A percentile compares a stretch with the other conserved stretches of the same genome.
Conservation (phyloP, 2,888 invertebrate species). For the Lamproptera curius region DNA sequence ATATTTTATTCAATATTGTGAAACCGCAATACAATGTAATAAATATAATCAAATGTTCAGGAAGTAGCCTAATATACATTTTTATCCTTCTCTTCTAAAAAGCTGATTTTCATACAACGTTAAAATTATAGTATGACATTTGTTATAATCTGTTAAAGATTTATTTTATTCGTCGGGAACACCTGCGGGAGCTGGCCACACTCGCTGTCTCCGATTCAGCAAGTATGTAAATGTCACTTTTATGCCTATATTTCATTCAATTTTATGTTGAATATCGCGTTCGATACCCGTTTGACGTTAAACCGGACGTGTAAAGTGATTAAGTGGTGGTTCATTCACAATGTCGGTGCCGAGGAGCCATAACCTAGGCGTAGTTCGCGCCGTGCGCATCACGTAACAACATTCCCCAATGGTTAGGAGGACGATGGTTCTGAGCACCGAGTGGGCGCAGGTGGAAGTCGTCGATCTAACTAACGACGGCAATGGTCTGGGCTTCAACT, state of each 20-base stretch:
- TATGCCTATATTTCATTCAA: constrained; percentile 47
- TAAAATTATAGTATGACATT: no score
- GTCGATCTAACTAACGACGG: constrained; percentile 99
- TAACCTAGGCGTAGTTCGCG: constrained; percentile 58
- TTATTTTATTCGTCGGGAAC: constrained; percentile 49
- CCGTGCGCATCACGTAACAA: constrained; percentile 64
- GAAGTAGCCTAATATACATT: no score
- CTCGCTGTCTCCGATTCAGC: constrained; percentile 71
- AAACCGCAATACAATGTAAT: no score
- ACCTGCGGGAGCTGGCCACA: constrained; percentile 67
- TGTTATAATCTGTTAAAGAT: constrained; percentile 6
- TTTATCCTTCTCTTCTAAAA: no score
- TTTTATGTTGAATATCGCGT: constrained; percentile 39
- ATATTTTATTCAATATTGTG: no score
- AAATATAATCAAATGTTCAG: no score
- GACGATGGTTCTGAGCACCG: constrained; percentile 94
- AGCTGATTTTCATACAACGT: no score
- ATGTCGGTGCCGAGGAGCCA: constrained; percentile 46
- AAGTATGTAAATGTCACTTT: constrained; percentile 79
- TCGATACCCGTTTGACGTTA: constrained; percentile 33
- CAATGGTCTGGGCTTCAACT: constrained; percentile 97
- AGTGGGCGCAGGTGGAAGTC: constrained; percentile 99
- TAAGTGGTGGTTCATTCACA: constrained; percentile 26
- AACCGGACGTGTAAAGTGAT: constrained; percentile 31
- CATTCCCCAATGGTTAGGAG: constrained; percentile 69